A percentile compares a stretch with the other conserved stretches of the same genome.
These are phyloP conservation scores for Scleropages formosus DNA, from an alignment of 2,797 vertebrate species.

Conservation along the genomic window DNA sequence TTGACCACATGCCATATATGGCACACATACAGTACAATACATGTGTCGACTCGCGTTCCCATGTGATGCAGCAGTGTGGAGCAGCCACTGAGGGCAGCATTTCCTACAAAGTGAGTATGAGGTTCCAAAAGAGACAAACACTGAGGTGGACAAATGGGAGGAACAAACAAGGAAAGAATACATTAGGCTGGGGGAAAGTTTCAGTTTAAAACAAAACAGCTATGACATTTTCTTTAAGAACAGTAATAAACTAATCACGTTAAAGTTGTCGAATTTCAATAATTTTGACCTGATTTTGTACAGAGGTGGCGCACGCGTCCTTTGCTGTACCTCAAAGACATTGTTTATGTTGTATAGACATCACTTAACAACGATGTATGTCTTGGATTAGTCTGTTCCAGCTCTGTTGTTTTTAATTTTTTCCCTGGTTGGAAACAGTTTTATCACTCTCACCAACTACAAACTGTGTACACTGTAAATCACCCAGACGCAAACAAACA, in stretches of 20 bases:
- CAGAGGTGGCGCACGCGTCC: no score
- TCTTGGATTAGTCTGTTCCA: not conserved
- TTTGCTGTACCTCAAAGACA: no score
- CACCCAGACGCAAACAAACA: not conserved
- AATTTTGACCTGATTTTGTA: not conserved
- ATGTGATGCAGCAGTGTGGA: slow-evolving; percentile 36
- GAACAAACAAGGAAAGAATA: not conserved
- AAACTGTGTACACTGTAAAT: not conserved
- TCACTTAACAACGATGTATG: not conserved
- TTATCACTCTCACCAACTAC: not conserved
- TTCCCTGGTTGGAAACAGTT: not conserved
- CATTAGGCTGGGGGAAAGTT: no score
- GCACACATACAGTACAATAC: slow-evolving; percentile 56
- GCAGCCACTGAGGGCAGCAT: not conserved
- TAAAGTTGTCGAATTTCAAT: not conserved
- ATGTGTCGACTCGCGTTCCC: slow-evolving; percentile 54
- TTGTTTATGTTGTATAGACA: not conserved
- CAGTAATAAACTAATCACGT: not conserved
- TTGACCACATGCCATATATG: slow-evolving; percentile 85
- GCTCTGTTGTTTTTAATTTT: not conserved
- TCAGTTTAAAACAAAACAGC: not conserved
- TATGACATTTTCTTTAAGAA: not conserved
- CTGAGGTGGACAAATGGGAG: not conserved
- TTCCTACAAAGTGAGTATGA: not conserved
- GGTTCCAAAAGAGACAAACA: not conserved